phyloP scores from a whole-genome alignment of 2,797 vertebrate genomes.

The Oreortyx pictus region DNA sequence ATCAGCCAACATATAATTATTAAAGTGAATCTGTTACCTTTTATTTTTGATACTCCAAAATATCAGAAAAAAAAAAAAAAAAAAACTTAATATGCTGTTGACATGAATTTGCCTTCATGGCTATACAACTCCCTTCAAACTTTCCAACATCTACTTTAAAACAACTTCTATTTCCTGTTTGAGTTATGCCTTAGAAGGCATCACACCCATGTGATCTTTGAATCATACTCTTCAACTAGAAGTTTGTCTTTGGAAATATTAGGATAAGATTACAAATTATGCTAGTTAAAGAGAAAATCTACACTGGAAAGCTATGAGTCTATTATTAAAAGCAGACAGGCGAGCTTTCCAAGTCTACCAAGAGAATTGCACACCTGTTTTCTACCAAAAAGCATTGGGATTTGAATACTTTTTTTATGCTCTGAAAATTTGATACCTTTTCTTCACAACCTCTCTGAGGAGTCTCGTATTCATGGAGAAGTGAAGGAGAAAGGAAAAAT shows the following conservation, averaged over 20 bases:
- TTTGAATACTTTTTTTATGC: slow-evolving; percentile 41
- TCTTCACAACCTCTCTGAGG: slow-evolving; percentile 23
- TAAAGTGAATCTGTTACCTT: neutral
- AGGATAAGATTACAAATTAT: slow-evolving; percentile 26
- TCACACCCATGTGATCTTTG: neutral
- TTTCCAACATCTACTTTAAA: neutral
- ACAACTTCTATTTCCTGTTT: neutral
- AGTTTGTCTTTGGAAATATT: slow-evolving; percentile 1
- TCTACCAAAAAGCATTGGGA: neutral
- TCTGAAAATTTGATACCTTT: slow-evolving; percentile 44
- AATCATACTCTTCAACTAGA: neutral
- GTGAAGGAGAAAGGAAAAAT: slow-evolving; percentile 27
- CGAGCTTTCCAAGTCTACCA: neutral
- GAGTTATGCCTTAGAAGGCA: neutral
- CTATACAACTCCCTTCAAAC: neutral
- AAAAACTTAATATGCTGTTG: neutral
- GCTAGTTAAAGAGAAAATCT: slow-evolving; percentile 16
- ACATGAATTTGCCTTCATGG: neutral
- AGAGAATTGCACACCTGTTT: slow-evolving; percentile 47
- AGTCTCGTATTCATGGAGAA: neutral
- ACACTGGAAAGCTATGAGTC: neutral
- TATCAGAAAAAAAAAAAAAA: neutral
- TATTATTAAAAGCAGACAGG: slow-evolving; percentile 35
- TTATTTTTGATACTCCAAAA: neutral
- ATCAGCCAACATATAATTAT: neutral